Evolutionary conservation across 2,797 vertebrate genomes (phyloP).

Genomic region (Xenentodon cancila): DNA sequence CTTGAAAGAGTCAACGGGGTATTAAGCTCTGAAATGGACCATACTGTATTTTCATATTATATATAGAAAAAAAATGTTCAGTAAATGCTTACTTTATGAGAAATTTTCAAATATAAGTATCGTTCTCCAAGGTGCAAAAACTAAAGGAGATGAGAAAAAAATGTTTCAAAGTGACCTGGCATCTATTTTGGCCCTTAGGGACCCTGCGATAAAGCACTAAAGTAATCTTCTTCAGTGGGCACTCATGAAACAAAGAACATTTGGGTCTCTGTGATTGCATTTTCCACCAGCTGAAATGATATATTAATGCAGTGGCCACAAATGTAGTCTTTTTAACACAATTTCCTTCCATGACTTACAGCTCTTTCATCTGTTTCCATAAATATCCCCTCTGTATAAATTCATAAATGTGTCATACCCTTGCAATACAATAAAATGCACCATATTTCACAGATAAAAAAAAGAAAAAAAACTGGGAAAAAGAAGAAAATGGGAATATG

Average conservation of each 20-base stretch:
- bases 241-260: constrained; percentile 82
- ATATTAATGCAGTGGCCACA: constrained; percentile 83
- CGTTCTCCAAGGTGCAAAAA: constrained; percentile 74
- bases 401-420: constrained; percentile 84
- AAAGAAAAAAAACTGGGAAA: constrained; percentile 55
- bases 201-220: constrained; percentile 77
- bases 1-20: constrained; percentile 47
- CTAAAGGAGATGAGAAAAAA: constrained; percentile 67
- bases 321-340: constrained; percentile 83
- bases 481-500: constrained; percentile 44
- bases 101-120: constrained; percentile 69
- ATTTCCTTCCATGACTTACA: constrained; percentile 81
- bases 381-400: constrained; percentile 83
- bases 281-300: constrained; percentile 80
- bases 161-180: constrained; percentile 81
- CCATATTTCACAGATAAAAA: constrained; percentile 78
- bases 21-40: constrained; percentile 67
- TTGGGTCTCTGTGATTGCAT: constrained; percentile 80
- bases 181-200: constrained; percentile 66
- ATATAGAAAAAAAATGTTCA: constrained; percentile 68
- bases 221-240: constrained; percentile 78
- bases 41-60: constrained; percentile 69
- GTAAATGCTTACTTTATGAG: constrained; percentile 69
- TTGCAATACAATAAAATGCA: constrained; percentile 82
- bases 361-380: constrained; percentile 83